These are phyloP conservation scores for Linnaemya vulpina DNA, from an alignment of 2,888 invertebrate genomes.

Conservation along the genomic window DNA sequence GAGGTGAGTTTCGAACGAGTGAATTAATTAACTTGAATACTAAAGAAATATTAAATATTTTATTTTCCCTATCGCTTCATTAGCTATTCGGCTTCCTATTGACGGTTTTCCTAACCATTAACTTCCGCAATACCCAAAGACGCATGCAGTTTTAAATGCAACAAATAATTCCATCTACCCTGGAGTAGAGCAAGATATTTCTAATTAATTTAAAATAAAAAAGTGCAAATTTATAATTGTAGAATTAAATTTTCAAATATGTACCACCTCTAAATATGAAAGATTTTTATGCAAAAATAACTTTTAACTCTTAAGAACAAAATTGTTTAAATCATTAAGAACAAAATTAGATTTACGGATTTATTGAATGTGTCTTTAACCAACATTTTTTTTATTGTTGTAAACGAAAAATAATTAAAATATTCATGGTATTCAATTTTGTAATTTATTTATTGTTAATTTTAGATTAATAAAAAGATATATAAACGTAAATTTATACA, in stretches of 20 bases:
- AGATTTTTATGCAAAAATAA: slow-evolving; percentile 12
- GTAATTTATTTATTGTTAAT: slow-evolving; percentile 31
- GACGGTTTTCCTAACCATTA: slow-evolving; percentile 77
- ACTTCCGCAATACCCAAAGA: slow-evolving; percentile 79
- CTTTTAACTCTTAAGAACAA: not conserved
- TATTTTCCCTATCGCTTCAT: slow-evolving; percentile 21
- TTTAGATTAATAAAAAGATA: slow-evolving; percentile 6
- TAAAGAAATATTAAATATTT: not conserved
- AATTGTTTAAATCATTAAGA: not conserved
- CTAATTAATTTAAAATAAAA: slow-evolving; percentile 39
- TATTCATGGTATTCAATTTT: not conserved
- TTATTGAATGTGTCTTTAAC: not conserved
- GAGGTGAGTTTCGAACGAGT: slow-evolving; percentile 85
- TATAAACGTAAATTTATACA: not conserved
- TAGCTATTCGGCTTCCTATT: slow-evolving; percentile 77
- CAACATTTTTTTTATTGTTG: not conserved
- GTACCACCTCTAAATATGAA: slow-evolving; percentile 32
- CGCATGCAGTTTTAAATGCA: slow-evolving; percentile 79
- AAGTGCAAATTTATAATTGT: no score
- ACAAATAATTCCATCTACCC: slow-evolving; percentile 40
- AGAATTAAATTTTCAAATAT: no score
- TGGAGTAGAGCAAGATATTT: slow-evolving; percentile 51
- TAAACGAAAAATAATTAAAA: not conserved
- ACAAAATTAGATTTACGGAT: not conserved
- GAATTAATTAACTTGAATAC: not conserved